Base-by-base conservation (phyloP, 2,888 invertebrate species). In the Meganola albula region DNA sequence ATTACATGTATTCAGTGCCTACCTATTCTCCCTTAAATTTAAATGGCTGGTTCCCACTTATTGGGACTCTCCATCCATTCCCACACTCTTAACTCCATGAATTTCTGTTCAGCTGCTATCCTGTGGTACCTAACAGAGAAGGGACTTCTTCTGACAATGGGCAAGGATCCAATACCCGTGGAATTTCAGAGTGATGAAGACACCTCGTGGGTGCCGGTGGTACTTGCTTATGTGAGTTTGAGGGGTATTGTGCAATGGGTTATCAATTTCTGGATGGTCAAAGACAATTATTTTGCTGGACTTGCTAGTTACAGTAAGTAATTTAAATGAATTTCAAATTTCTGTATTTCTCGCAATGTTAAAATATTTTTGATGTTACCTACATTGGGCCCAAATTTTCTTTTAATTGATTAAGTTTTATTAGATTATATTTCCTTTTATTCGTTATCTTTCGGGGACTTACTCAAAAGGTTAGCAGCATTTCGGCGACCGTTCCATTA, bases 261-360 rank as follows among this genome's bases (percentile, higher is more conserved):
- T 9, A 12, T 78, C 27, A 85, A 85, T 55, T 75, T 72, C 29
- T 84, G 84, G 83, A 48, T 82, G 7, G 54, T 82, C 0, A 74
- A 80, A 31, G 84, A 85, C 36, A 77, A 73, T 35, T 82, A 73
- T 35, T 64, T 52, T 12, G 65, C 66, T 12, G 76, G 82, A 0
- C 24, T 72, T 3, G 48, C 35, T 0, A 29, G 35, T 7, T 71
- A 63, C 27, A 68, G 83, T 78, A 39, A 72, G 79, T 64, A 16
- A 7, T 5, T n/a, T n/a, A n/a, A n/a, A n/a, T n/a, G n/a, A n/a
- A n/a, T n/a, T n/a, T n/a, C n/a, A n/a, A n/a, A n/a, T n/a, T n/a
- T n/a, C n/a, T n/a, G n/a, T n/a, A n/a, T n/a, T n/a, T n/a, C n/a
- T n/a, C n/a, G n/a, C n/a, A n/a, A n/a, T n/a, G n/a, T n/a, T n/a